Conservation (phyloP, 1,140 invertebrate species). For the Cherax destructor region DNA sequence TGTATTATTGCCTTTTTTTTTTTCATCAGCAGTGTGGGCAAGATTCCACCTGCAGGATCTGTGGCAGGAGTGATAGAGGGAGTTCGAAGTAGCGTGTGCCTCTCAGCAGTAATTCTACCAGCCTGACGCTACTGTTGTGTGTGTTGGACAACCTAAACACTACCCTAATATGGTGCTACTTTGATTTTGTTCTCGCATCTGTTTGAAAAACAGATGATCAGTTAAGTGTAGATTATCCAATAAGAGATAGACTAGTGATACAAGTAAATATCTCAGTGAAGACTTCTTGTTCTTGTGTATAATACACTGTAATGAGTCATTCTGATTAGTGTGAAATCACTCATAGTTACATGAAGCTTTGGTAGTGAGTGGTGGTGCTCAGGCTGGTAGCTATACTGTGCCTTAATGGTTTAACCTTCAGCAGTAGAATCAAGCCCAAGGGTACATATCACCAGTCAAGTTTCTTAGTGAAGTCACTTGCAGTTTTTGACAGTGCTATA, state of each 20-base stretch:
- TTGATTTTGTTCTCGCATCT: conserved; percentile 19
- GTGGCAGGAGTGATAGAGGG: neutral
- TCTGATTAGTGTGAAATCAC: neutral
- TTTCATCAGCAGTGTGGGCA: conserved; percentile 6
- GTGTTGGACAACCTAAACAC: conserved; percentile 27
- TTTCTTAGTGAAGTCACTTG: neutral
- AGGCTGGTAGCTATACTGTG: conserved; percentile 58
- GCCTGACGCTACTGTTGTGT: conserved; percentile 18
- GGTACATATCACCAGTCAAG: conserved; percentile 28
- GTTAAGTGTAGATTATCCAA: conserved; percentile 3
- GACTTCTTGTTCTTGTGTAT: neutral
- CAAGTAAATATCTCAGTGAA: neutral
- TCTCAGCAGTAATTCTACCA: conserved; percentile 52
- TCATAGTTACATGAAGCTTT: neutral
- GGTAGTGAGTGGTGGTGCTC: conserved; percentile 10
- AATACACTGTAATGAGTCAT: neutral
- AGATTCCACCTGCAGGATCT: conserved; percentile 11
- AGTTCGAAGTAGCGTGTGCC: conserved; percentile 54
- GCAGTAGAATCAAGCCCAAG: conserved; percentile 14
- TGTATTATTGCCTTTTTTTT: conserved; percentile 42
- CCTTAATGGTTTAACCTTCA: conserved; percentile 45
- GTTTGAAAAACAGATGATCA: neutral
- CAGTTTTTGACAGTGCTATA: conserved; percentile 21
- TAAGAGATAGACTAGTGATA: neutral
- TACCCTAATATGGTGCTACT: conserved; percentile 63